Conservation (phyloP, 2,888 invertebrate species). For the Stenichneumon culpator region DNA sequence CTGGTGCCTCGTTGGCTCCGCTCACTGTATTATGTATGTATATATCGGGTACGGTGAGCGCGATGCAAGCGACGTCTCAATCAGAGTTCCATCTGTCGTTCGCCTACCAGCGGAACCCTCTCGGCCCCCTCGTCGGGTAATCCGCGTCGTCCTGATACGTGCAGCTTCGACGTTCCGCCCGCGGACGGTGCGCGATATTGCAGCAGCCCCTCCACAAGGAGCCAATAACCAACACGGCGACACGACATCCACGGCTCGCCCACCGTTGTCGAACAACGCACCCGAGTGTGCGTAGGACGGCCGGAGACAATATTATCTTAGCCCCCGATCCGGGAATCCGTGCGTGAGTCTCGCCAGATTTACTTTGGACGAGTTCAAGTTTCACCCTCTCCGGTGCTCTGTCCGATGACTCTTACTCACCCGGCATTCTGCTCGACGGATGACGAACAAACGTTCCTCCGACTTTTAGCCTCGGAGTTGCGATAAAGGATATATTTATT, state of each 20-base stretch:
- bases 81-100: conserved; percentile 73
- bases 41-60: conserved; percentile 17
- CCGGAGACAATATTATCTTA: conserved; percentile 69
- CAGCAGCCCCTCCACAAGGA: conserved; percentile 29
- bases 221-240: conserved; percentile 7
- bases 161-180: not conserved
- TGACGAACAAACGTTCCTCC: conserved; percentile 59
- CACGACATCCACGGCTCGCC: conserved; percentile 9
- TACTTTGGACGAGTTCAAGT: conserved; percentile 67
- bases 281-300: conserved; percentile 32
- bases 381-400: conserved; percentile 57
- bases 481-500: not conserved
- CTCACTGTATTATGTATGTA: conserved; percentile 36
- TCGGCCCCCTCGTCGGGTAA: conserved; percentile 28
- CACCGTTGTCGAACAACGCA: conserved; percentile 10
- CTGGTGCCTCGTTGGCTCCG: conserved; percentile 21
- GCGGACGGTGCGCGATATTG: conserved; percentile 17
- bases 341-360: conserved; percentile 58
- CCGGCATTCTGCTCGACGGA: conserved; percentile 27
- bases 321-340: conserved; percentile 63
- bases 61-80: conserved; percentile 68
- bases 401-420: conserved; percentile 52
- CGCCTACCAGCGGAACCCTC: conserved; percentile 41
- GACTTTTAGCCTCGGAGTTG: conserved; percentile 19
- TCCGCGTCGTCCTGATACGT: conserved; percentile 14